Conservation (phyloP, 1,140 invertebrate species). For the Chelonus insularis region DNA sequence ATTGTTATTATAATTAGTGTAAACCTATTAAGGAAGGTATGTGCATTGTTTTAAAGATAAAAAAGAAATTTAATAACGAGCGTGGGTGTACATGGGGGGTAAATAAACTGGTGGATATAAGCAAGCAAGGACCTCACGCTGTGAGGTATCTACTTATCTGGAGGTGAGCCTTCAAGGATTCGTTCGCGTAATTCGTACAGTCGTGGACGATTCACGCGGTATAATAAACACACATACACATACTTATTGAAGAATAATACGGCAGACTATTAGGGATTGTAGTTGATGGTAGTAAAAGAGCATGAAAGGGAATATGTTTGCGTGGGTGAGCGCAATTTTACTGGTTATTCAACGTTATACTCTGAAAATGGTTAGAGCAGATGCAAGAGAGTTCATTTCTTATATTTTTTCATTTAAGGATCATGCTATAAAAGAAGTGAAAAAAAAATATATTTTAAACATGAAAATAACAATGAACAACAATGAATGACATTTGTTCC, state of each 20-base stretch:
- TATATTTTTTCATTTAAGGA: not conserved
- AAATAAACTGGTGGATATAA: slow-evolving; percentile 12
- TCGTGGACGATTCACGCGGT: not conserved
- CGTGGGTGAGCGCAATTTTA: slow-evolving; percentile 9
- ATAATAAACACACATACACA: slow-evolving; percentile 9
- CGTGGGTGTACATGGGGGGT: slow-evolving; percentile 17
- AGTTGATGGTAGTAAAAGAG: slow-evolving; percentile 4
- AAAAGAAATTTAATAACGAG: slow-evolving; percentile 13
- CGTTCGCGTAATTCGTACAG: slow-evolving; percentile 22
- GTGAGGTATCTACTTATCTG: slow-evolving; percentile 9
- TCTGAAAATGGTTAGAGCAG: not conserved
- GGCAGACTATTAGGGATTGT: not conserved
- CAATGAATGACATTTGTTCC: no score
- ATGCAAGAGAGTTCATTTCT: not conserved
- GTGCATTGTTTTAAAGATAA: not conserved
- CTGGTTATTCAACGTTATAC: not conserved
- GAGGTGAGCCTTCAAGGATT: not conserved
- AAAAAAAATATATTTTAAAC: not conserved
- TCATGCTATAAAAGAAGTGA: not conserved
- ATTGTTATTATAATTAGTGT: not conserved
- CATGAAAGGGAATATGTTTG: not conserved
- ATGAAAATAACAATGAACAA: no score
- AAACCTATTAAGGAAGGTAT: not conserved
- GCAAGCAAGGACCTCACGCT: slow-evolving; percentile 16
- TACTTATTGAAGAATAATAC: not conserved